Conservation (phyloP, 2,797 vertebrate genomes). For the Gadopsis bispinosus region DNA sequence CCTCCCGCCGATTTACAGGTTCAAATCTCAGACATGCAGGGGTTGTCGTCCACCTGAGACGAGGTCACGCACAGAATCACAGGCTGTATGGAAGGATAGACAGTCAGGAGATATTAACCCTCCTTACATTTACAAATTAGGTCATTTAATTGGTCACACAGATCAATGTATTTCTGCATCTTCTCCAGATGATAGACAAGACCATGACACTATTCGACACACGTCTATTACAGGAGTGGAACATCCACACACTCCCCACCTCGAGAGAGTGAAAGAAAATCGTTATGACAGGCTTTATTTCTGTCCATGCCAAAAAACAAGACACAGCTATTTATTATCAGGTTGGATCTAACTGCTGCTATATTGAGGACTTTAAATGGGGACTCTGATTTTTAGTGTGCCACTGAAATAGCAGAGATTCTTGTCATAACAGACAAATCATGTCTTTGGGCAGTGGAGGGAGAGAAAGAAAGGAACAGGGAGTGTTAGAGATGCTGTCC, state of each 20-base stretch:
- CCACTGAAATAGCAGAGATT: slow-evolving; percentile 62
- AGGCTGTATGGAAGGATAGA: neutral
- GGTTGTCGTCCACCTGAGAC: slow-evolving; percentile 16
- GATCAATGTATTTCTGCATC: neutral
- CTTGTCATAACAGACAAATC: slow-evolving; percentile 52
- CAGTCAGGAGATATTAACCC: neutral
- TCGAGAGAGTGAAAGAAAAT: slow-evolving; percentile 36
- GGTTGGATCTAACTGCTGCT: slow-evolving; percentile 34
- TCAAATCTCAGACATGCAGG: slow-evolving; percentile 38
- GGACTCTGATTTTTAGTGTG: slow-evolving; percentile 55
- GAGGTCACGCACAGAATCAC: slow-evolving; percentile 17
- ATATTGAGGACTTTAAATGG: slow-evolving; percentile 48
- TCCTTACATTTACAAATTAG: neutral
- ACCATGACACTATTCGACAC: slow-evolving; percentile 16
- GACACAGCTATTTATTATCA: slow-evolving; percentile 64
- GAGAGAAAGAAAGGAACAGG: slow-evolving; percentile 22
- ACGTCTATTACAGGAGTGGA: slow-evolving; percentile 10
- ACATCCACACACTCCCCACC: slow-evolving; percentile 17
- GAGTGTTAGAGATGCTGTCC: slow-evolving; percentile 34
- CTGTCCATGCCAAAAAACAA: slow-evolving; percentile 53
- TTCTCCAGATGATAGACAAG: slow-evolving; percentile 5
- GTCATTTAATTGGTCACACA: slow-evolving; percentile 1
- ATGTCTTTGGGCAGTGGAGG: slow-evolving; percentile 25
- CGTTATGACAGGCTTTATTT: slow-evolving; percentile 51
- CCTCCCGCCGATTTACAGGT: slow-evolving; percentile 45